A percentile compares a stretch with the other conserved stretches of the same genome.
Conservation (phyloP, 2,113 vertebrate genomes). For the Syngnathus floridae region DNA sequence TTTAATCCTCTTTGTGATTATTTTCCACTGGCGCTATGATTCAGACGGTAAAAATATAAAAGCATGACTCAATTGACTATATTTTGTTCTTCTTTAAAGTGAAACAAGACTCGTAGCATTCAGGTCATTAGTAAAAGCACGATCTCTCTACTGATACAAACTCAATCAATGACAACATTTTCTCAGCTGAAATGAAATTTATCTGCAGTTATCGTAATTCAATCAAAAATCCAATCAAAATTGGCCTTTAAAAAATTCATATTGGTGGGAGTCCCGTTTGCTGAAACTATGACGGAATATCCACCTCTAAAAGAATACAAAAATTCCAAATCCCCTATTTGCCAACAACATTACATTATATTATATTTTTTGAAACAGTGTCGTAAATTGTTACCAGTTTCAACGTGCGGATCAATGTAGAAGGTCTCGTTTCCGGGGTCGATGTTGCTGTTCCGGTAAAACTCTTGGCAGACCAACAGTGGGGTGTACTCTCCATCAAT, state of each 20-base stretch:
- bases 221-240: too few species aligned
- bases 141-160: background rate
- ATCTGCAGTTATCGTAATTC: too few species aligned
- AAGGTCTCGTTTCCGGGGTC: conserved; percentile 84
- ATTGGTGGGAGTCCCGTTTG: too few species aligned
- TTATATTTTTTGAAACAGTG: background rate
- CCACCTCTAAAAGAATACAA: too few species aligned
- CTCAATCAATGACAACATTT: too few species aligned
- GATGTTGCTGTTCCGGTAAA: conserved; percentile 79
- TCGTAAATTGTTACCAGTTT: conserved; percentile 71
- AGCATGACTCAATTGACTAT: background rate
- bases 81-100: background rate
- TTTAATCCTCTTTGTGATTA: conserved; percentile 18
- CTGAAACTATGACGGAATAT: too few species aligned
- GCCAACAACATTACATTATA: too few species aligned
- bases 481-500: conserved; percentile 61
- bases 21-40: conserved; percentile 46
- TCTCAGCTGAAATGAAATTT: too few species aligned
- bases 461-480: conserved; percentile 81
- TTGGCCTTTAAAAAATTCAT: too few species aligned
- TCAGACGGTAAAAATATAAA: conserved; percentile 34
- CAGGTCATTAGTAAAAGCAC: background rate
- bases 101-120: background rate
- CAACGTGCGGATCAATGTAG: conserved; percentile 81
- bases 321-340: too few species aligned